These are phyloP conservation scores for Rhabdomys dilectus DNA, from an alignment of 2,113 vertebrate species.

Conservation along the genomic window DNA sequence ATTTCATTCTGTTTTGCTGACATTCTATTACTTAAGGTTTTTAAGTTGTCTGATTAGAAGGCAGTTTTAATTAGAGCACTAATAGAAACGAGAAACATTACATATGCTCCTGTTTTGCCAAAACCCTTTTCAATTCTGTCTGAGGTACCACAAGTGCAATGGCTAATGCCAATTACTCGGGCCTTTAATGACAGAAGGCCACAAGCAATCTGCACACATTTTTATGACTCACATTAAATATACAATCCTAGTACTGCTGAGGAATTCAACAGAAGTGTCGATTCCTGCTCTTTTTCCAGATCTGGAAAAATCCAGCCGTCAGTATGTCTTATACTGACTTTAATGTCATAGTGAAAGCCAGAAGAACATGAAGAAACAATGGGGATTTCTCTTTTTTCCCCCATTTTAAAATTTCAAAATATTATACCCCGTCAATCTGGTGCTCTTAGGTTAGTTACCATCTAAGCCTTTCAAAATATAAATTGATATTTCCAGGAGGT, in stretches of 20 bases:
- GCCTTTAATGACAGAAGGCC: conserved; percentile 12
- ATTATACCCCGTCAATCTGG: not conserved
- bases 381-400: not conserved
- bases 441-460: not conserved
- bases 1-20: conserved; percentile 30
- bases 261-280: conserved; percentile 11
- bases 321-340: not conserved
- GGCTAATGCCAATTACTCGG: not conserved
- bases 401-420: not conserved
- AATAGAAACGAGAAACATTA: conserved; percentile 61
- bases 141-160: not conserved
- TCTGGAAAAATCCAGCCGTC: conserved; percentile 21
- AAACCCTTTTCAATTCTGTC: not conserved
- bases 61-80: conserved; percentile 51
- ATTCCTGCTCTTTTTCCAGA: conserved; percentile 10
- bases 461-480: conserved; percentile 19
- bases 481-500: not conserved
- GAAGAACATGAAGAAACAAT: not conserved
- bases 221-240: not conserved
- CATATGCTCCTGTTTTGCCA: not conserved
- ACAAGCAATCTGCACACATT: not conserved
- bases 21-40: conserved; percentile 63
- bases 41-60: conserved; percentile 58
- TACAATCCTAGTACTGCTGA: not conserved
- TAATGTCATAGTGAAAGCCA: not conserved